Percentiles rank a stretch among this genome's conserved stretches.
Conservation (phyloP, 2,888 invertebrate species). For the Orthonychiurus folsomi region DNA sequence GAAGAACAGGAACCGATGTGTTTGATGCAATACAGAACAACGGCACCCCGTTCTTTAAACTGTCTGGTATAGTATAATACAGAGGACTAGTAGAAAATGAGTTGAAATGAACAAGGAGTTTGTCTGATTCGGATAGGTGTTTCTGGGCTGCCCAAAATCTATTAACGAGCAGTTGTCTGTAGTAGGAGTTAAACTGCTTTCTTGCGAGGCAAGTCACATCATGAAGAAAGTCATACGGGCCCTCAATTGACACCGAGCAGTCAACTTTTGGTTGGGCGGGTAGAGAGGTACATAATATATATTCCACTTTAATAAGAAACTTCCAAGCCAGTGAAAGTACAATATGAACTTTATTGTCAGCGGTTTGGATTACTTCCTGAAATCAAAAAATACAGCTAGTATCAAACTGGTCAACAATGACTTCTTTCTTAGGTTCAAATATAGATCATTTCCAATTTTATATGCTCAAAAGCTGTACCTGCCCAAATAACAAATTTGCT, state of each 20-base stretch:
- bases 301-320: slow-evolving; percentile 60
- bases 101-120: slow-evolving; percentile 60
- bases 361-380: slow-evolving; percentile 47
- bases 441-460: background rate
- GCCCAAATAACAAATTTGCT: too few species aligned
- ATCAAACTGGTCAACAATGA: too few species aligned
- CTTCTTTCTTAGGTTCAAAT: too few species aligned
- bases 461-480: background rate
- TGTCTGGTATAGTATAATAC: slow-evolving; percentile 61
- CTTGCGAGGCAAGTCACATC: slow-evolving; percentile 60
- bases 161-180: slow-evolving; percentile 57
- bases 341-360: slow-evolving; percentile 54
- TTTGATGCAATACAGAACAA: slow-evolving; percentile 54
- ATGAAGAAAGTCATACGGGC: slow-evolving; percentile 48
- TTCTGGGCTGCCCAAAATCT: slow-evolving; percentile 58
- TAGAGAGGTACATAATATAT: slow-evolving; percentile 54
- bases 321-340: slow-evolving; percentile 63
- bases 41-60: slow-evolving; percentile 60
- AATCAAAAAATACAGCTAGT: slow-evolving; percentile 42
- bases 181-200: slow-evolving; percentile 55
- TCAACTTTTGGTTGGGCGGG: slow-evolving; percentile 48
- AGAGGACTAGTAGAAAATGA: slow-evolving; percentile 54
- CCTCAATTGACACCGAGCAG: slow-evolving; percentile 47
- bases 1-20: slow-evolving; percentile 43
- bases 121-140: slow-evolving; percentile 57